These are phyloP conservation scores for Cryptocheilus praepositus DNA, from an alignment of 2,888 invertebrate genomes.

Conservation along the genomic window DNA sequence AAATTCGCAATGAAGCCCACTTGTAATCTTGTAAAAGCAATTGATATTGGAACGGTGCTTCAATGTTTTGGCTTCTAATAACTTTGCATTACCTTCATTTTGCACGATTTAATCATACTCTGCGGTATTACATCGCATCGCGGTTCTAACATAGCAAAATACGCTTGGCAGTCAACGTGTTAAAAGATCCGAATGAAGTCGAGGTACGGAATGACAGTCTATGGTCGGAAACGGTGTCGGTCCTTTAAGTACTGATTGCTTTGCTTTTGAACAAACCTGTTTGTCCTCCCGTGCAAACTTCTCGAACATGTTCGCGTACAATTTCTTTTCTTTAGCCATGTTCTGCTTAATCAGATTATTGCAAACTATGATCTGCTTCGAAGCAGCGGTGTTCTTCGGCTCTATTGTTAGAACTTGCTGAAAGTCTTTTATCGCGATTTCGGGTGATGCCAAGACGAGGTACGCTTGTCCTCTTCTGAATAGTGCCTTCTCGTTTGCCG, in stretches of 20 bases:
- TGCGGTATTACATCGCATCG: no score
- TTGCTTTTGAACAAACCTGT: conserved; percentile 75
- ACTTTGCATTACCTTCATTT: no score
- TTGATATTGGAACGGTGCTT: no score
- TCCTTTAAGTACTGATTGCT: conserved; percentile 19
- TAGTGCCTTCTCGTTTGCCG: conserved; percentile 89
- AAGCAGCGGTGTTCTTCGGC: conserved; percentile 92
- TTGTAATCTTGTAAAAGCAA: no score
- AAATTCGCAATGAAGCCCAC: no score
- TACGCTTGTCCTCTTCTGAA: conserved; percentile 92
- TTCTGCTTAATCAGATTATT: conserved; percentile 85
- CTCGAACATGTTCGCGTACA: conserved; percentile 97
- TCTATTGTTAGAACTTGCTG: conserved; percentile 84
- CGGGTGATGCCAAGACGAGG: conserved; percentile 85
- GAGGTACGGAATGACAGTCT: no score
- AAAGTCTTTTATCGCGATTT: conserved; percentile 87
- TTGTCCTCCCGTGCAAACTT: conserved; percentile 89
- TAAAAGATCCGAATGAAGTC: no score
- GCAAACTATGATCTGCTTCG: conserved; percentile 84
- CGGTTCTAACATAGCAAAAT: no score
- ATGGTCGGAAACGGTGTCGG: not conserved
- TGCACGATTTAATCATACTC: no score
- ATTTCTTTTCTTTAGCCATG: conserved; percentile 87
- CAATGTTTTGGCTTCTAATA: no score
- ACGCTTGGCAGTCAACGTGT: no score